Base-by-base conservation (phyloP, 2,888 invertebrate species). In the Drosophila diplacantha region DNA sequence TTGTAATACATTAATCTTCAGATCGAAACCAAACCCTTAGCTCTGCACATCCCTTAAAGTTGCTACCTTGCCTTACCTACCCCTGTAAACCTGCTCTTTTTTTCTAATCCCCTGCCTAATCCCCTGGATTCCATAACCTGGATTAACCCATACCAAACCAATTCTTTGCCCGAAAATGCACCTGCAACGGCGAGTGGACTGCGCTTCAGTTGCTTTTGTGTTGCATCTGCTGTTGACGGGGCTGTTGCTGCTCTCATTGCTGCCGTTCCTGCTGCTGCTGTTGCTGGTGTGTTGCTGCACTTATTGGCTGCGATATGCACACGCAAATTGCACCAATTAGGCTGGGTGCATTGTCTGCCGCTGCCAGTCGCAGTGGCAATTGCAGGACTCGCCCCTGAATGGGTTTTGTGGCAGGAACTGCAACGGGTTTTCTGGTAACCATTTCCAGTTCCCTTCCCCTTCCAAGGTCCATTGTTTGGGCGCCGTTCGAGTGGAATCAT, bases 321-420 rank as follows among this genome's bases (percentile, higher is more conserved):
- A 79, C 82, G 67, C 84, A 81, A 81, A 83, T 83, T 81, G 80
- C 69, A 62, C 61, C 80, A 82, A 81, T 81, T 81, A 81, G 84
- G 79, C 65, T 71, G 69, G 68, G 60, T 52, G 67, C 72, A 78
- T 80, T 74, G 79, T 35, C 71, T 67, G 79, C 56, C 77, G 44
- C 44, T 54, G 73, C 73, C 54, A 47, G 50, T 46, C 59, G 57
- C 64, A 67, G 49, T 35, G 41, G 65, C 68, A 43, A 35, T 26
- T 14, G 24, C 53, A 49, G 49, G 43, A 37, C 20, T 44, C 47
- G 38, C 37, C 35, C 14, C 51, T 63, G 61, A 63, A 61, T 64
- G 61, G 52, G 29, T 16, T 44, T 43, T 31, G 60, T n/a, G 60
- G 43, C 46, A 14, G 18, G 31, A 14, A 46, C 32, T 24, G 43